Percentiles rank a stretch among this genome's conserved stretches.
Evolutionary conservation across 2,113 vertebrate species (phyloP).

Genomic region (Zeus faber): DNA sequence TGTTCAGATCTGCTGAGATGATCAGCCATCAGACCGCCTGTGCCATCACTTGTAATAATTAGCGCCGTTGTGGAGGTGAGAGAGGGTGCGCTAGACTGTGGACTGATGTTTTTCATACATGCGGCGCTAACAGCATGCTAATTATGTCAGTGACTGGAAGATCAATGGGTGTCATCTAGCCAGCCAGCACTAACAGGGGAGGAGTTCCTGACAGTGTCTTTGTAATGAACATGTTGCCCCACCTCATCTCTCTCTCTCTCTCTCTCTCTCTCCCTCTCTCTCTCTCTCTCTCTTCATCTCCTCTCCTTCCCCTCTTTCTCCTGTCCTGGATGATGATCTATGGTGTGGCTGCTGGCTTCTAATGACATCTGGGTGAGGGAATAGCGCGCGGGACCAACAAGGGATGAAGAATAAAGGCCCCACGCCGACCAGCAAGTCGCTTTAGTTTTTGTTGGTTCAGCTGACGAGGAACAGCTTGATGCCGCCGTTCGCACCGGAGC

Average conservation of each 20-base stretch:
- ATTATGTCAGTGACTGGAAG: constrained; percentile 40
- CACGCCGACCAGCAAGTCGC: no score
- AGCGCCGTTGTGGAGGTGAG: constrained; percentile 21
- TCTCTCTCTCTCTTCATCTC: neutral
- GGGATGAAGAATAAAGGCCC: neutral
- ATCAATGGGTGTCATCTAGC: constrained; percentile 43
- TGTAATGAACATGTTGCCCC: constrained; percentile 33
- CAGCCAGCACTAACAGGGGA: constrained; percentile 6
- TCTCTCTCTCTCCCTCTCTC: neutral
- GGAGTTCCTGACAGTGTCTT: constrained; percentile 15
- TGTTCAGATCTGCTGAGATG: neutral
- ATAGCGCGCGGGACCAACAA: neutral
- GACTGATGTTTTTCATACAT: constrained; percentile 26
- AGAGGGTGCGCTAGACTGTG: constrained; percentile 13
- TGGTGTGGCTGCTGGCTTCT: constrained; percentile 1
- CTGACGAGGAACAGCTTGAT: no score
- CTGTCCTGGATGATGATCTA: neutral
- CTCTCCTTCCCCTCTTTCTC: neutral
- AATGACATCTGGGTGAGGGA: constrained; percentile 11
- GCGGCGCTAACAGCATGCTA: constrained; percentile 35
- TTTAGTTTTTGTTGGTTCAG: no score
- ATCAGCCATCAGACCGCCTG: constrained; percentile 5
- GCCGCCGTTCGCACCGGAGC: no score
- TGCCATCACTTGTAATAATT: constrained; percentile 34
- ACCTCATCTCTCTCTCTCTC: constrained; percentile 1